Evolutionary conservation across 1,140 invertebrate genomes (phyloP), one percentile per base, ranked within the genome.

Genomic region (Lasioglossum albipes): DNA sequence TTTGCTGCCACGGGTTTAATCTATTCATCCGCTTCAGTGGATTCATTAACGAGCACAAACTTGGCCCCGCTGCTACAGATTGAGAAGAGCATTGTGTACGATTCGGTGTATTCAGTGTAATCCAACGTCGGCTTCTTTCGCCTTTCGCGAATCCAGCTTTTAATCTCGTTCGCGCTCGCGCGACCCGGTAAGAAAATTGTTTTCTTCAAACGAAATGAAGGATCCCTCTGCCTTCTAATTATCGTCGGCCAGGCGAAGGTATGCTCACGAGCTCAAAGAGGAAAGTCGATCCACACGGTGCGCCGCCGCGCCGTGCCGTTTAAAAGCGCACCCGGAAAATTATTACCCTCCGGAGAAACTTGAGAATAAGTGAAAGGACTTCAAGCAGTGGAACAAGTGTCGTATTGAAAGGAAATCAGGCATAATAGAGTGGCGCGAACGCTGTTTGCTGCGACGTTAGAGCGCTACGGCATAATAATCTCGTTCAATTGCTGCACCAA

Each of bases 171-270:
- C 52, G 16, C 16, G 13, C 2, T 2, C 42, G n/a, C 5, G 42
- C 41, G 31, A 59, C 64, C 49, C 49, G 18, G 59, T 45, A 54
- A n/a, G 68, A 64, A 78, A 78, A 78, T 78, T 71, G 67, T 78
- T 64, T 64, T 10, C n/a, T 13, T 41, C 7, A 64, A 72, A 78
- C 45, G 49, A 10, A 49, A 49, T 2, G 67, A 62, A 36, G 42
- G 41, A 36, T 49, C 20, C 18, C 13, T 49, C 27, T 18, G 18
- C 27, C 27, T 64, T 52, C 57, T 64, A 78, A 78, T 78, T 78
- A 78, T 62, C 57, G 57, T 3, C 7, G 13, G 18, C 7, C 16
- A 9, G 7, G 62, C 75, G 22, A 49, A n/a, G 54, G 22, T 12
- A 69, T 20, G 13, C 13, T 49, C n/a, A 13, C 72, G 31, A 41